These are phyloP conservation scores for Stegodyphus mimosarum DNA, from an alignment of 1,140 invertebrate species.

Conservation along the genomic window DNA sequence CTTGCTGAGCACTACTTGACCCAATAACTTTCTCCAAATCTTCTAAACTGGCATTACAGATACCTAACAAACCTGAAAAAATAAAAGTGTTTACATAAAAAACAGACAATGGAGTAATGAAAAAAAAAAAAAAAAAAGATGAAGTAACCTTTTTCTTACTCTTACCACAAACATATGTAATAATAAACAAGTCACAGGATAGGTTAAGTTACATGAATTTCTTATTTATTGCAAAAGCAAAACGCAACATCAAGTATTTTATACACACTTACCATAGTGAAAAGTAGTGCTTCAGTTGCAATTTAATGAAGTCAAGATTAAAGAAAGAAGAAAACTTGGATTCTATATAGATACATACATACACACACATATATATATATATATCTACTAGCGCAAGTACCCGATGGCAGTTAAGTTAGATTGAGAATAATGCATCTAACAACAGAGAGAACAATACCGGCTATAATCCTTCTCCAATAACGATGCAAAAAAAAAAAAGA, in stretches of 20 bases:
- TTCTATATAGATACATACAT: too few species aligned
- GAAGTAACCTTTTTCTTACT: background rate
- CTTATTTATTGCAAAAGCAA: background rate
- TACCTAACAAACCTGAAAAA: slow-evolving; percentile 26
- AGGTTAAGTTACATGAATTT: background rate
- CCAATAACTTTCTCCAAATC: slow-evolving; percentile 28
- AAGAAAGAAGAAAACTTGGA: too few species aligned
- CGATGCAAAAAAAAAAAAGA: too few species aligned
- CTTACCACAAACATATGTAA: background rate
- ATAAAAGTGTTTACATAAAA: background rate
- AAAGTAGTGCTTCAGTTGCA: too few species aligned
- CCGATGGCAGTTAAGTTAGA: too few species aligned
- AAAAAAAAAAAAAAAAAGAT: background rate
- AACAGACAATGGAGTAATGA: background rate
- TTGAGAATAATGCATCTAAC: too few species aligned
- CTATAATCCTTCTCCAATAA: too few species aligned
- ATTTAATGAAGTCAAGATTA: too few species aligned
- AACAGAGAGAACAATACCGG: too few species aligned
- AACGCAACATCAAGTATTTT: too few species aligned
- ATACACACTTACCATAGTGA: background rate
- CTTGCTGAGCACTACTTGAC: slow-evolving; percentile 39
- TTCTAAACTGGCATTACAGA: slow-evolving; percentile 49
- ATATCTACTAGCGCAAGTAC: too few species aligned
- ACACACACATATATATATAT: too few species aligned
- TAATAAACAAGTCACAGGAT: background rate